Base-by-base conservation (phyloP, 2,888 invertebrate species). In the Dioctria rufipes region DNA sequence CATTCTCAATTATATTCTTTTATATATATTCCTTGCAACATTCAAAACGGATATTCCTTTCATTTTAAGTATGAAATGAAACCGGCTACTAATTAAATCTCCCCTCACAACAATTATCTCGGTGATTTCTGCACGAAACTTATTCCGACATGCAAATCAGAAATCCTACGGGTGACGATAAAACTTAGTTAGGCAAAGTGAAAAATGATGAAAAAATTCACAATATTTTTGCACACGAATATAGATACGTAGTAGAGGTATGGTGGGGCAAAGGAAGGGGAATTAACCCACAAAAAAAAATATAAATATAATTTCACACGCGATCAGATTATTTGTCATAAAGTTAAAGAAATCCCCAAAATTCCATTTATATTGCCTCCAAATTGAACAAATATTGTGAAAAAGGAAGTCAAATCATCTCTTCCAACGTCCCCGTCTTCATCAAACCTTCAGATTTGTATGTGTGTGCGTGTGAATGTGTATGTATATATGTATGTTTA, bases 281-380 rank as follows among this genome's bases (percentile, higher is more conserved):
- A 25, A 25, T 25, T 25, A 25, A 25, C 2, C 9, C 37, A 61
- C 75, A 61, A 60, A 9, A 9, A 39, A 25, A 54, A 71, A 71
- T 71, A 40, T 51, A 54, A 71, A 71, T 71, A 40, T 51, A 71
- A 39, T 43, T 75, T 61, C 75, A 75, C 75, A 75, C 75, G 75
- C 75, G 61, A 75, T 75, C 75, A 75, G 61, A 61, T 60, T 61
- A 75, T 75, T 75, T 75, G 75, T 75, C 60, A 75, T 75, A 75
- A 75, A 75, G 46, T 46, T 61, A 60, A 51, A 58, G 37, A 75
- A 75, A 43, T 54, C 39, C 51, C 39, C 39, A 71, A 71, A 71
- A 71, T 71, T 51, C 49, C 71, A 25, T n/a, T 39, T 39, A 54
- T 54, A 25, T 71, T 51, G n/a, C 11, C 5, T 5, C 49, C 25